Evolutionary conservation across 1,140 invertebrate genomes (phyloP).

Genomic region (Cotesia glomerata): DNA sequence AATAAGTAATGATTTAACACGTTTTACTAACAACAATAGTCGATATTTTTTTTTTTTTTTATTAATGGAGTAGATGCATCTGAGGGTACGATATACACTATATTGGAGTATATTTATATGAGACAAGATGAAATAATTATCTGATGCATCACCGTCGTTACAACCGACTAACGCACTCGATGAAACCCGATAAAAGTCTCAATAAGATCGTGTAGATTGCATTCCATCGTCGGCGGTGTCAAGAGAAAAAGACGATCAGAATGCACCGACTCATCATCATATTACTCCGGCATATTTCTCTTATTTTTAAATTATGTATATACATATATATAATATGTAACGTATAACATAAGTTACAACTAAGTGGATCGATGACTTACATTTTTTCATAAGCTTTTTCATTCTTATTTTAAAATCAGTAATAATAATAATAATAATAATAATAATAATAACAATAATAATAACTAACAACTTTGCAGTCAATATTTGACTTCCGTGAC

Average conservation of each 20-base stretch:
- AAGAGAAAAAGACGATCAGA: constrained; percentile 3
- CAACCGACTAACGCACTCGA: constrained; percentile 13
- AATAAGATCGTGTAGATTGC: constrained; percentile 17
- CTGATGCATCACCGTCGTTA: constrained; percentile 5
- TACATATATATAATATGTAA: neutral
- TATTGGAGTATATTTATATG: too few relatives aligned
- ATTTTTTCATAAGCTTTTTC: neutral
- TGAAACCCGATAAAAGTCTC: constrained; percentile 24
- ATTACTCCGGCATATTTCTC: constrained; percentile 1
- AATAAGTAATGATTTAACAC: too few relatives aligned
- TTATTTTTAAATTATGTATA: neutral
- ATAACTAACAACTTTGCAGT: too few relatives aligned
- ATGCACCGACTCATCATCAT: constrained; percentile 28
- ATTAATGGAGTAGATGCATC: too few relatives aligned
- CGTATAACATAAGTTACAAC: too few relatives aligned
- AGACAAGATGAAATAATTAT: constrained; percentile 10
- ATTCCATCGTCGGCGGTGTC: constrained; percentile 19
- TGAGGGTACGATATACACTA: too few relatives aligned
- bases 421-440: too few relatives aligned
- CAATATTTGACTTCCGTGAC: too few relatives aligned
- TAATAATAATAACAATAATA: too few relatives aligned
- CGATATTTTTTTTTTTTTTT: too few relatives aligned
- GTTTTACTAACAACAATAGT: too few relatives aligned
- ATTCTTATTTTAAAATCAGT: neutral
- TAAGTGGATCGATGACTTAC: neutral